Conservation (phyloP, 2,797 vertebrate species). For the Myripristis murdjan region DNA sequence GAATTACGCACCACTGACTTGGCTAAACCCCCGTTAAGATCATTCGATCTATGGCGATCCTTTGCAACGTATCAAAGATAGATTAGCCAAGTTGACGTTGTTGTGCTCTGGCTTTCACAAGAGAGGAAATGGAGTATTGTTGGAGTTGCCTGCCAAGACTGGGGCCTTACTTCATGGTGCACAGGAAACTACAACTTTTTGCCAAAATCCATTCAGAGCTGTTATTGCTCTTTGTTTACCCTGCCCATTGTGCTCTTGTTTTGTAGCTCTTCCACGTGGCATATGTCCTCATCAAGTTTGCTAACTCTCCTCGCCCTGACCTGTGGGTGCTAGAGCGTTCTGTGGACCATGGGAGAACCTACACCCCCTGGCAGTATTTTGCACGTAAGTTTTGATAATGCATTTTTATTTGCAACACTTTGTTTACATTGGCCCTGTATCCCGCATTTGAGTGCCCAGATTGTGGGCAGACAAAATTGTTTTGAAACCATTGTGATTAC, state of each 20-base stretch:
- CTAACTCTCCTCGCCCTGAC: constrained; percentile 95
- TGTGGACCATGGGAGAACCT: constrained; percentile 91
- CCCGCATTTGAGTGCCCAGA: too few species aligned
- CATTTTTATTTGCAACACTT: not conserved
- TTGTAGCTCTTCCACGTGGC: constrained; percentile 95
- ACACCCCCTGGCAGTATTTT: constrained; percentile 95
- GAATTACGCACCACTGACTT: constrained; percentile 25
- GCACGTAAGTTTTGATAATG: constrained; percentile 88
- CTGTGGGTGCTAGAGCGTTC: constrained; percentile 95
- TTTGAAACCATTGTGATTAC: too few species aligned
- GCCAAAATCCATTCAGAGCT: constrained; percentile 51
- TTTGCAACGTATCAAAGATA: constrained; percentile 8
- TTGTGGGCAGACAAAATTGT: too few species aligned
- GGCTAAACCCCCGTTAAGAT: constrained; percentile 19
- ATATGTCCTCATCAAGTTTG: constrained; percentile 96
- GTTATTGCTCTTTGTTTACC: constrained; percentile 52
- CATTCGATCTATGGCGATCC: constrained; percentile 30
- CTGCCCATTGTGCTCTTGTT: constrained; percentile 57
- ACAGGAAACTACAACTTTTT: constrained; percentile 61
- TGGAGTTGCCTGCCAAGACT: constrained; percentile 41
- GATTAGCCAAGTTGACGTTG: constrained; percentile 23
- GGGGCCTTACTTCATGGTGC: constrained; percentile 26
- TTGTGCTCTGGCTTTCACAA: constrained; percentile 30
- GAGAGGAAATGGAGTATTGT: constrained; percentile 64
- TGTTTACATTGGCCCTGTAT: not conserved